These are phyloP conservation scores for Pyrocephalus nanus DNA, from an alignment of 2,797 vertebrate species.

Conservation along the genomic window DNA sequence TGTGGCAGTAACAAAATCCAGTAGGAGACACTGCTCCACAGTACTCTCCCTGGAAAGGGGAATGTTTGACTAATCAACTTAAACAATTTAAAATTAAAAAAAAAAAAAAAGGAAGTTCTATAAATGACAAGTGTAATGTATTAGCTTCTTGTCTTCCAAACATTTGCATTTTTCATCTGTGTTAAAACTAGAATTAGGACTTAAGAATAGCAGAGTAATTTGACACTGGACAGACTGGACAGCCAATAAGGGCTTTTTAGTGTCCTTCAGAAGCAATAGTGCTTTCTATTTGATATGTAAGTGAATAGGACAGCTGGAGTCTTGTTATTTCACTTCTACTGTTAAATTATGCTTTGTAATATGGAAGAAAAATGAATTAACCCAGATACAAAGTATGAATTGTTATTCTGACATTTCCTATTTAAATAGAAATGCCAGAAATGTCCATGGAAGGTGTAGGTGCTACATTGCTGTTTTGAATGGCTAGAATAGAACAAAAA, in stretches of 20 bases:
- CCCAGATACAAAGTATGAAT: background rate
- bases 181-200: background rate
- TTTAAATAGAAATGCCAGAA: background rate
- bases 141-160: background rate
- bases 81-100: background rate
- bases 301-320: background rate
- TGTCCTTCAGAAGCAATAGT: background rate
- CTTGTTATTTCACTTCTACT: background rate
- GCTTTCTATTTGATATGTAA: background rate
- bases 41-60: background rate
- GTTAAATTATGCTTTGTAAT: background rate
- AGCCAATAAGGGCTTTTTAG: background rate
- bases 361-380: slow-evolving; percentile 15
- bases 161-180: background rate
- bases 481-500: background rate
- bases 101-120: background rate
- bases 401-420: background rate
- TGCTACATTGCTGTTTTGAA: background rate
- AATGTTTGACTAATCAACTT: background rate
- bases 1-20: background rate
- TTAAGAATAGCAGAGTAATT: background rate
- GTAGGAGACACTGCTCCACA: background rate
- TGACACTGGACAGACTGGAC: background rate
- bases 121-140: background rate
- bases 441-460: accelerated